Base-by-base conservation (phyloP, 2,888 invertebrate genomes). In the Cantharis nigra region DNA sequence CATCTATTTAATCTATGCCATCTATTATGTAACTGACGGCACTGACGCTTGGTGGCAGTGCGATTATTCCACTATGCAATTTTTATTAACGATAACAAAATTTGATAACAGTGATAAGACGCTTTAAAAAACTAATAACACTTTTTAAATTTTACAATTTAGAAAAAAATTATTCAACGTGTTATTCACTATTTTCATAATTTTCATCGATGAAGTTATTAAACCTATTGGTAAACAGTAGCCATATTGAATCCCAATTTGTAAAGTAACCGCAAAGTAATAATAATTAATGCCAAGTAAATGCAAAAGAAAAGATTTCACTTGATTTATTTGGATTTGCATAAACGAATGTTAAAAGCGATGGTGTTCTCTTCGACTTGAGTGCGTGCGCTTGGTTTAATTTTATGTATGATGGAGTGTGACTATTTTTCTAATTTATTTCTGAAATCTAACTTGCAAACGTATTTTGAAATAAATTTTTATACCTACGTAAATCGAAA, bases 221-320 rank as follows among this genome's bases (percentile, higher is more conserved):
- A 16, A 11, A 67, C 7, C 23, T 23, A 23, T 23, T 67, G 9
- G 20, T 67, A 67, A 67, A 79, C 82, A 82, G 85, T 83, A 83
- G 85, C 85, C 85, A 85, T 84, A 82, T 85, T 84, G 83, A 80
- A 79, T 80, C n/a, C 10, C 79, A 79, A 82, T 83, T 83, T 83
- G 80, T 82, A 70, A 82, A 81, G 82, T 82, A 84, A n/a, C 49
- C n/a, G n/a, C 16, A 16, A 49, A 49, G n/a, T n/a, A 49, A 26
- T 26, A 26, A 26, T 26, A 9, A n/a, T 49, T 49, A 49, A 49
- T 81, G 78, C 79, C 80, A 83, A 76, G 81, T 83, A 49, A 49
- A 10, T 30, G n/a, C 49, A 13, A 49, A 49, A 49, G 49, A 49
- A 49, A n/a, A n/a, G 5, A 7, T 13, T 33, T 11, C 4, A 4